Evolutionary conservation across 2,888 invertebrate genomes (phyloP).

Genomic region (Phragmatobia fuliginosa): DNA sequence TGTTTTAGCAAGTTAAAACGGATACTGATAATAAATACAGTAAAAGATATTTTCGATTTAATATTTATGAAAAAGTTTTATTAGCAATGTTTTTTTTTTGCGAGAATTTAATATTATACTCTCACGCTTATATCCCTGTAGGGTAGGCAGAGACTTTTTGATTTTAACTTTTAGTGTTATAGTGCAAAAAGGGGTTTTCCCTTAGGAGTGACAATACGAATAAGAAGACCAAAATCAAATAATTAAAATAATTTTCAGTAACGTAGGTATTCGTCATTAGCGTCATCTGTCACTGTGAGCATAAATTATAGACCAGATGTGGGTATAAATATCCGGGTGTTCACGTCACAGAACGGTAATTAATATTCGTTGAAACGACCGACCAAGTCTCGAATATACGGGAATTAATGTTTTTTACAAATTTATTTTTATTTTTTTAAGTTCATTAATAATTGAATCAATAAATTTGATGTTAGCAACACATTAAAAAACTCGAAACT

Average conservation of each 20-base stretch:
- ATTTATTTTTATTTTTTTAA: no score
- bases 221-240: not conserved
- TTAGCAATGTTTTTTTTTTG: no score
- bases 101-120: no score
- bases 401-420: not conserved
- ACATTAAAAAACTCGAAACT: not conserved
- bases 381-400: not conserved
- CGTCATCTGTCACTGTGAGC: slow-evolving; percentile 30
- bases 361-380: slow-evolving; percentile 26
- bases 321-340: slow-evolving; percentile 34
- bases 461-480: not conserved
- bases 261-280: slow-evolving; percentile 34
- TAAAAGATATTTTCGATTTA: not conserved
- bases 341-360: slow-evolving; percentile 29
- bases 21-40: not conserved
- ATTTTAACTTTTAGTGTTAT: not conserved
- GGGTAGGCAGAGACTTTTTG: not conserved
- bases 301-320: slow-evolving; percentile 39
- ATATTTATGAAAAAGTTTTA: no score
- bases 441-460: no score
- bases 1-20: not conserved
- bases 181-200: not conserved
- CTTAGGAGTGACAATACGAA: not conserved
- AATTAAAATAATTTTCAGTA: slow-evolving; percentile 10
- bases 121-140: not conserved